phyloP scores from a whole-genome alignment of 1,140 invertebrate species.

The Leptestheria dahalacensis region DNA sequence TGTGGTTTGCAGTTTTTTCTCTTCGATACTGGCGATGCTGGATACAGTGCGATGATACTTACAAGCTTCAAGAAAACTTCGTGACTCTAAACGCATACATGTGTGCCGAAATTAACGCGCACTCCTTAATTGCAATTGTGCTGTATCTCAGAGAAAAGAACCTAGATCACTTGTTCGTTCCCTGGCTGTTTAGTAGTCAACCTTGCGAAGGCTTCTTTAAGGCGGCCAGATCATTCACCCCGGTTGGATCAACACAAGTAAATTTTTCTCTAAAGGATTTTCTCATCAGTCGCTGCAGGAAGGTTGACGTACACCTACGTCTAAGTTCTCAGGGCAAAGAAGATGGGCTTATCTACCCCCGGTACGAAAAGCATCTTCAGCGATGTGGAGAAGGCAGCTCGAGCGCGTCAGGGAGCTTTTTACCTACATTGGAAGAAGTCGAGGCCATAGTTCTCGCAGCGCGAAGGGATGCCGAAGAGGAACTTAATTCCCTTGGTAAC shows the following conservation, averaged over 20 bases:
- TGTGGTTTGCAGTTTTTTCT: too few relatives aligned
- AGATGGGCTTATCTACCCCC: background rate
- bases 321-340: background rate
- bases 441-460: background rate
- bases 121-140: background rate
- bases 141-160: background rate
- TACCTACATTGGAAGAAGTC: background rate
- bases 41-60: too few relatives aligned
- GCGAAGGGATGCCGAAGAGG: background rate
- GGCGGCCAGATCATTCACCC: background rate
- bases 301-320: background rate
- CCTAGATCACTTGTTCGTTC: background rate
- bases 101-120: slow-evolving; percentile 1
- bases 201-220: background rate
- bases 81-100: slow-evolving; percentile 1
- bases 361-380: background rate
- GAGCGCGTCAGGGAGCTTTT: background rate
- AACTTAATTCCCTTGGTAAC: slow-evolving; percentile 1
- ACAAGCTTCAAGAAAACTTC: too few relatives aligned
- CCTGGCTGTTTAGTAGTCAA: slow-evolving; percentile 1
- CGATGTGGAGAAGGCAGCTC: background rate
- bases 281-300: background rate
- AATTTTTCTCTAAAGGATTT: slow-evolving; percentile 2
- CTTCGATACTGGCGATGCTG: too few relatives aligned
- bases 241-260: background rate